Base-by-base conservation (phyloP, 2,888 invertebrate genomes). In the Eristalinus aeneus region DNA sequence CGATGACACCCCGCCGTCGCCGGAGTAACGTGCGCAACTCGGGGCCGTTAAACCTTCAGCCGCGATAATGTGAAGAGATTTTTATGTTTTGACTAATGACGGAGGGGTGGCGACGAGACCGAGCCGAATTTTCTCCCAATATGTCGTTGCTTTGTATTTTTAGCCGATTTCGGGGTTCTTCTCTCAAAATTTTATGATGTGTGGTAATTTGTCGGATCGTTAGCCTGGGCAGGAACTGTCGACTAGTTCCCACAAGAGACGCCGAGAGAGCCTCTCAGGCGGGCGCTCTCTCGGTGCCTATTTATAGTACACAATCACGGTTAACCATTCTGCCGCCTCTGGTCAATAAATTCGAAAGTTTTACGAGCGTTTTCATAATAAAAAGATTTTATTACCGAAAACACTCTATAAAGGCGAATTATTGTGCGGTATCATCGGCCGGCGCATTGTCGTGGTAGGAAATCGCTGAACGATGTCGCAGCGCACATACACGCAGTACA, bases 131-230 rank as follows among this genome's bases (percentile, higher is more conserved):
- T 12, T 31, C 32, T 22, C 10, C 73, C 63, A 63, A 81, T 73
- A 61, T 69, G 67, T 68, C 64, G 77, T 74, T 27, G 27, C 56
- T 56, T 68, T 61, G 46, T 78, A 88, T 88, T 80, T 87, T 83
- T 79, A 82, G 82, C 61, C 36, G 60, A 53, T 61, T 72, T 31
- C 56, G 32, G 16, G 23, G 60, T 61, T 67, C 36, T 36, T 65
- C 54, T 23, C 72, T 83, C 67, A 61, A 88, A 88, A 88, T 90
- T 91, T 92, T 91, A 92, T 92, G 90, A 90, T 89, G 90, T 91
- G 91, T 90, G 90, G 90, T 91, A 91, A 92, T 92, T 92, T 92
- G 92, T 92, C 90, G 91, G 90, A 89, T 91, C 91, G 90, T 91
- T 91, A 90, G 74, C 16, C 53, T n/a, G 63, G 53, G 65, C 20